Base-by-base conservation (phyloP, 1,140 invertebrate genomes). In the Plutomurus gul region DNA sequence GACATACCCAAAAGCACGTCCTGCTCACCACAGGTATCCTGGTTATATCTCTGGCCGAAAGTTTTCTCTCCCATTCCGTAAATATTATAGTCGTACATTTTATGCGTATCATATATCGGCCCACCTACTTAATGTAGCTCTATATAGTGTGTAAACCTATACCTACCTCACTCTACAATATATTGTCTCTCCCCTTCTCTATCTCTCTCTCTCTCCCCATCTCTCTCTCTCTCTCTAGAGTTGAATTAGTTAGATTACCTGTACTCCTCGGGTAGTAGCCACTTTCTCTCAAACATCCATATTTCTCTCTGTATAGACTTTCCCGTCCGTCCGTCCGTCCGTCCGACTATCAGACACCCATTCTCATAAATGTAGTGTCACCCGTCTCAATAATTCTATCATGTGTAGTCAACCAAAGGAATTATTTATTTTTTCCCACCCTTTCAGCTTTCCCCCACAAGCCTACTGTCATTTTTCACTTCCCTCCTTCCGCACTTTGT, bases 1-100 rank as follows among this genome's bases (percentile, higher is more conserved):
- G 93, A 87, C 94, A 96, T 88, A 93, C 93, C 85, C 93, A 93
- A 84, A 94, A 94, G 92, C 93, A 95, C 88, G 95, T 95, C 90
- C 95, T 93, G 88, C 92, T 95, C 85, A 94, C 94, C 86, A 96
- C 94, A 92, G 94, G 94, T 96, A 82, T 76, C 65, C 56, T 65
- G 75, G 75, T 77, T 77, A 77, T 77, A 70, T 77, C 75, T 77
- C 75, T 77, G 75, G 51, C 65, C 56, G 56, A 65, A 65, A 65
- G 27, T 65, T 65, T 65, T 65, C 56, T 65, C 25, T 65, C 56
- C 56, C 56, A 65, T 65, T 65, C 56, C 56, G 25, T 65, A 65
- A 65, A 65, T 65, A 65, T 65, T 65, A 30, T 65, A 65, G 56
- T 27, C 56, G 25, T 65, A 36, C 56, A 65, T 65, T 65, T 65